These are phyloP conservation scores for Mellilla xanthometata DNA, from an alignment of 2,888 invertebrate genomes.

Conservation along the genomic window DNA sequence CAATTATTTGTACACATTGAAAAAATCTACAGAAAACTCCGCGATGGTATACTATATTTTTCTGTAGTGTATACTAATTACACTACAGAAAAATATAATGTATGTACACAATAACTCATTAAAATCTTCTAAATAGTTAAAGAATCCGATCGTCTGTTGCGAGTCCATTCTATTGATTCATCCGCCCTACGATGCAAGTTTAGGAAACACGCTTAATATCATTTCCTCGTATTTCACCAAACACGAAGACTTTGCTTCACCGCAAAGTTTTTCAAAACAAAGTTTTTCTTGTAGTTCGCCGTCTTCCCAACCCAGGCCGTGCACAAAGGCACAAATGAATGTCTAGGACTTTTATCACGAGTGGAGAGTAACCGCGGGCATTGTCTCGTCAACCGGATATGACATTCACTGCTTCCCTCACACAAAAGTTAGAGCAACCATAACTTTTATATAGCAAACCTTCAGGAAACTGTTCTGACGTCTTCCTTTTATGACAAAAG, in stretches of 20 bases:
- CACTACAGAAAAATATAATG: too few relatives aligned
- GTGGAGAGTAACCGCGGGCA: conserved; percentile 32
- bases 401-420: conserved; percentile 32
- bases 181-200: neutral
- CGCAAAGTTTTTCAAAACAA: conserved; percentile 23
- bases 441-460: conserved; percentile 27
- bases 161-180: neutral
- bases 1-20: too few relatives aligned
- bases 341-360: conserved; percentile 34
- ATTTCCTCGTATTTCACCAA: conserved; percentile 12
- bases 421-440: conserved; percentile 31
- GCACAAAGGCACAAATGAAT: conserved; percentile 34
- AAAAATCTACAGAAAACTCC: too few relatives aligned
- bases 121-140: too few relatives aligned
- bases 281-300: conserved; percentile 27
- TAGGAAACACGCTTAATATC: conserved; percentile 1
- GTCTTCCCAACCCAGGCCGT: conserved; percentile 26
- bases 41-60: too few relatives aligned
- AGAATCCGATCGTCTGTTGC: too few relatives aligned
- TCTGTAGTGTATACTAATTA: too few relatives aligned
- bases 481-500: conserved; percentile 25
- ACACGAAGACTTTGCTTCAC: conserved; percentile 6
- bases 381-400: conserved; percentile 36
- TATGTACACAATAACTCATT: too few relatives aligned
- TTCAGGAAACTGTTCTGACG: conserved; percentile 26